phyloP scores from a whole-genome alignment of 2,888 invertebrate species.

The Volucella inflata region DNA sequence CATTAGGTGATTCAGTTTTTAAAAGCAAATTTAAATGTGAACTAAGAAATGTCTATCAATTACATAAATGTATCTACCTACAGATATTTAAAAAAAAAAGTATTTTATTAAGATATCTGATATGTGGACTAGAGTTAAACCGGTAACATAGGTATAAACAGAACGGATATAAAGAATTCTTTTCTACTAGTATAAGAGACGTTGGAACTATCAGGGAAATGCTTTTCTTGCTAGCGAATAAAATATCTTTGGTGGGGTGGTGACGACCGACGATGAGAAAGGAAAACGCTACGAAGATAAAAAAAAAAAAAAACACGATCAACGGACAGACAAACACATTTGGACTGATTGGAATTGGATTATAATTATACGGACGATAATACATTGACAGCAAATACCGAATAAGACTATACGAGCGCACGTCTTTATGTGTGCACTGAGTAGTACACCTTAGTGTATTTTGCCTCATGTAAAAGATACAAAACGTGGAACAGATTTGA shows the following conservation, averaged over 20 bases:
- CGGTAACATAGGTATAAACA: not conserved
- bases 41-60: too few relatives aligned
- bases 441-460: conserved; percentile 41
- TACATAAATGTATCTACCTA: too few relatives aligned
- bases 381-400: too few relatives aligned
- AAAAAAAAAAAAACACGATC: conserved; percentile 23
- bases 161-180: conserved; percentile 32
- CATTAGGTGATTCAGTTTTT: too few relatives aligned
- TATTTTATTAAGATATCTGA: too few relatives aligned
- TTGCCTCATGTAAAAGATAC: conserved; percentile 44
- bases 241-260: not conserved
- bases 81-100: too few relatives aligned
- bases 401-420: conserved; percentile 12
- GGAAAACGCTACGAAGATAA: conserved; percentile 26
- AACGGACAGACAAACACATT: conserved; percentile 43
- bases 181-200: conserved; percentile 27
- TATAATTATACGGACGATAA: conserved; percentile 60
- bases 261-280: conserved; percentile 18
- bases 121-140: not conserved
- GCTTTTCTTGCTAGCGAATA: not conserved
- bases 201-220: not conserved
- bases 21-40: too few relatives aligned
- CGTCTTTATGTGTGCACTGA: conserved; percentile 38
- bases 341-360: conserved; percentile 68
- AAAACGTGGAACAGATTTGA: conserved; percentile 27